These are phyloP conservation scores for Linnaemya tessellans DNA, from an alignment of 2,888 invertebrate species.

Conservation along the genomic window DNA sequence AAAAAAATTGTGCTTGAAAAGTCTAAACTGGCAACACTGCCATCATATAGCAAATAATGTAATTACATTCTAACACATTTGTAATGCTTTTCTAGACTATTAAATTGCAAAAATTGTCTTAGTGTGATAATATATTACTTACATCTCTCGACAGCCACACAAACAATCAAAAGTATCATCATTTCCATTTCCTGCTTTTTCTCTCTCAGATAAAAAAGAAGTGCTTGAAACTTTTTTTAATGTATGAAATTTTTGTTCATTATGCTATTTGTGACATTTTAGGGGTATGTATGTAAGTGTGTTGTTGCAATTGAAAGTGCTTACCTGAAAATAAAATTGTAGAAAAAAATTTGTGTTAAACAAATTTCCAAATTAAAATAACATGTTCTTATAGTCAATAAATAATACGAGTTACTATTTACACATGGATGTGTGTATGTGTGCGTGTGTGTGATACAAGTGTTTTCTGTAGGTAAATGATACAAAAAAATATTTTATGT, in stretches of 20 bases:
- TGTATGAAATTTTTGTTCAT: neutral
- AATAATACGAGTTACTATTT: no score
- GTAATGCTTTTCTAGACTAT: neutral
- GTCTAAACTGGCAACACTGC: no score
- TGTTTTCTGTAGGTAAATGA: no score
- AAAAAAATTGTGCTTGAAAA: no score
- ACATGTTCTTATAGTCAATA: neutral
- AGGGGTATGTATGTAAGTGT: neutral
- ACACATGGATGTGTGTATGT: no score
- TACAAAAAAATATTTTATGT: no score
- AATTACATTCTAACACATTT: neutral
- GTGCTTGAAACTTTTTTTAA: neutral
- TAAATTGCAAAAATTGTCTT: neutral
- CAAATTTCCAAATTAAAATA: neutral
- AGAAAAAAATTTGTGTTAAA: neutral
- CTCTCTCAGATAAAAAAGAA: neutral
- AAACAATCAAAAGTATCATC: neutral
- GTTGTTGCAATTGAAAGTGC: neutral
- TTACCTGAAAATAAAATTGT: conserved; percentile 5
- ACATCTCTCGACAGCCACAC: neutral
- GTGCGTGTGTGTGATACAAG: no score
- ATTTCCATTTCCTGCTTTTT: neutral
- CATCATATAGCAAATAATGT: neutral
- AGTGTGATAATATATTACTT: neutral
- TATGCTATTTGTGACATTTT: neutral